A percentile compares a stretch with the other conserved stretches of the same genome.
Evolutionary conservation across 2,113 vertebrate species (phyloP).

Genomic region (Nothoprocta pentlandii): DNA sequence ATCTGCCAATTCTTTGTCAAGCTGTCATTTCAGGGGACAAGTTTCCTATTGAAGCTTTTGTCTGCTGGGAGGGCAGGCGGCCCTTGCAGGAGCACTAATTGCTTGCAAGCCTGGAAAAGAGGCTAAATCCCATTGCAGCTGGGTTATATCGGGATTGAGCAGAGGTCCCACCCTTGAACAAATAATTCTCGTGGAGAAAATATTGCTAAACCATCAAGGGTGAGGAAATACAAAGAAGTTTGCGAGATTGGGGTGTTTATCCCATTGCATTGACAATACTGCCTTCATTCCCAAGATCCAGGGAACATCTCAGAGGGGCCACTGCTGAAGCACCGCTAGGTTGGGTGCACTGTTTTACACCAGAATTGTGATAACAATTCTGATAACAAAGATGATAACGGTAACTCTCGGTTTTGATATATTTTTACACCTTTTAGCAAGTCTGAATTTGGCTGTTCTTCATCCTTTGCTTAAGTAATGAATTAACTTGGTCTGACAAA

Average conservation of each 20-base stretch:
- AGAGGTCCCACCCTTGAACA: conserved; percentile 23
- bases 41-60: conserved; percentile 27
- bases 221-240: conserved; percentile 41
- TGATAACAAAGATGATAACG: background rate
- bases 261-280: background rate
- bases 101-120: conserved; percentile 21
- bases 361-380: background rate
- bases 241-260: conserved; percentile 25
- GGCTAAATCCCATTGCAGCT: background rate
- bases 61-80: conserved; percentile 1
- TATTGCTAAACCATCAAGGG: conserved; percentile 8
- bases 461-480: background rate
- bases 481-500: background rate
- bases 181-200: conserved; percentile 56
- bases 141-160: conserved; percentile 24
- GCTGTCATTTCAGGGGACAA: conserved; percentile 14
- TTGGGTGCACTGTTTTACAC: background rate
- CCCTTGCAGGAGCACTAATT: background rate
- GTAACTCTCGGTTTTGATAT: background rate
- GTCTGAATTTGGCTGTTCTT: background rate
- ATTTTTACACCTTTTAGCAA: background rate
- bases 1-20: background rate
- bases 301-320: background rate
- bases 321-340: background rate
- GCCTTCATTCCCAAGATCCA: background rate